These are phyloP conservation scores for Microcebus griseorufus DNA, from an alignment of 2,113 vertebrate species.

Conservation along the genomic window DNA sequence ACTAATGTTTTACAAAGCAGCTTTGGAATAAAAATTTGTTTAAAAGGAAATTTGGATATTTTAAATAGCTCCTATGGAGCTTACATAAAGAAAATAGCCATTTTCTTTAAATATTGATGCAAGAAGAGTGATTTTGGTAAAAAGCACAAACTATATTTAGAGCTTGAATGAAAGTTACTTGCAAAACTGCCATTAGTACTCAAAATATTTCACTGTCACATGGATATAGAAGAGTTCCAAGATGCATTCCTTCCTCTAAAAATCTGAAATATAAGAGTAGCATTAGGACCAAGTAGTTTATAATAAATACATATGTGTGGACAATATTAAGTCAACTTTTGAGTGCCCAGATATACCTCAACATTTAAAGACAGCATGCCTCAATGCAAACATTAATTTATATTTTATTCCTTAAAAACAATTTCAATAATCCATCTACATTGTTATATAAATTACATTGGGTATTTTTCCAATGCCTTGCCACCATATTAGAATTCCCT, in stretches of 20 bases:
- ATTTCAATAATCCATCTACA: neutral
- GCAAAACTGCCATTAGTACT: slow-evolving; percentile 35
- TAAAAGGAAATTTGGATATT: slow-evolving; percentile 34
- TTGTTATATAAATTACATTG: neutral
- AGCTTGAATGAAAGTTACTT: slow-evolving; percentile 15
- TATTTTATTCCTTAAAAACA: slow-evolving; percentile 36
- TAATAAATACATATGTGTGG: neutral
- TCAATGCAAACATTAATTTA: neutral
- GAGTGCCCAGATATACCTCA: neutral
- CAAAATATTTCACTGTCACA: slow-evolving; percentile 40
- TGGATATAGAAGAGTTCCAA: slow-evolving; percentile 13
- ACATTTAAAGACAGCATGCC: slow-evolving; percentile 42
- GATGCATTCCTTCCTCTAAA: neutral
- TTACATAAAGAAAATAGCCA: neutral
- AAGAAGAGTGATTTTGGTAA: slow-evolving; percentile 10
- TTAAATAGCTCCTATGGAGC: neutral
- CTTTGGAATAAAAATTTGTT: neutral
- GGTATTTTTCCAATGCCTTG: neutral
- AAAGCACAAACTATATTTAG: slow-evolving; percentile 14
- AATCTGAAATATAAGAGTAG: slow-evolving; percentile 22
- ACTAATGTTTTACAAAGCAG: neutral
- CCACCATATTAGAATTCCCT: slow-evolving; percentile 32
- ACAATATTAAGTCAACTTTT: neutral
- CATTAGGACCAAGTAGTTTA: slow-evolving; percentile 41
- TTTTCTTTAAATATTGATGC: neutral